Conservation (phyloP, 1,140 invertebrate genomes). For the Drosophila orosa region DNA sequence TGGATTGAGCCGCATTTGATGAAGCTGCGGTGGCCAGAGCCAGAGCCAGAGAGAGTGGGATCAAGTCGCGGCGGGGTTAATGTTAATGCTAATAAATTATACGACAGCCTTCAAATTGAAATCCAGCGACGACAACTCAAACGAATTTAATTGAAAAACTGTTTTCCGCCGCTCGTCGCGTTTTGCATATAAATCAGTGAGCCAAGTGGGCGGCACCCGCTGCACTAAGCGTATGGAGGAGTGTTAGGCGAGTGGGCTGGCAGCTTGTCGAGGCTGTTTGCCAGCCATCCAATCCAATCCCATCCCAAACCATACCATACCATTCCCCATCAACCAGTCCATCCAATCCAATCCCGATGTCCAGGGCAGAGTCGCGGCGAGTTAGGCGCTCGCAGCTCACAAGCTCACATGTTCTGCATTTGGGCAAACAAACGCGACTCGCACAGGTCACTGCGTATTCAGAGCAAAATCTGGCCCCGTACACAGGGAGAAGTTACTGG, state of each 20-base stretch:
- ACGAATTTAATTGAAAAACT: conserved; percentile 82
- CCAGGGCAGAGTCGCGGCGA: conserved; percentile 43
- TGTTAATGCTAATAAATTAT: conserved; percentile 82
- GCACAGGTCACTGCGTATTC: conserved; percentile 75
- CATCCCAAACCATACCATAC: background rate
- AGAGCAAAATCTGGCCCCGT: conserved; percentile 34
- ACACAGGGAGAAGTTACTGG: conserved; percentile 7
- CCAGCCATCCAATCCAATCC: conserved; percentile 17
- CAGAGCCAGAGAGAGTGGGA: conserved; percentile 14
- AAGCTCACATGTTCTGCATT: conserved; percentile 67
- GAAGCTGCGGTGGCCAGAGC: conserved; percentile 33
- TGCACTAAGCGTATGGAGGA: background rate
- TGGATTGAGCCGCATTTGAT: conserved; percentile 76
- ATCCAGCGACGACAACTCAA: conserved; percentile 76
- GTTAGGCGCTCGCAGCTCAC: conserved; percentile 50
- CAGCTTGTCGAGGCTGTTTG: conserved; percentile 17
- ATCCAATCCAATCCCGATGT: conserved; percentile 39
- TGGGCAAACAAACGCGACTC: conserved; percentile 78
- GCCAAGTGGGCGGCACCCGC: conserved; percentile 9
- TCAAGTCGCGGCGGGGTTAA: conserved; percentile 74
- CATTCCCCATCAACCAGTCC: background rate
- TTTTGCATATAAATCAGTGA: conserved; percentile 80
- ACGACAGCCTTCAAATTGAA: conserved; percentile 79
- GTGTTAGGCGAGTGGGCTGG: conserved; percentile 6
- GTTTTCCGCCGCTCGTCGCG: conserved; percentile 63